Base-by-base conservation (phyloP, 2,797 vertebrate species). In the Poeciliopsis paucimaculata region DNA sequence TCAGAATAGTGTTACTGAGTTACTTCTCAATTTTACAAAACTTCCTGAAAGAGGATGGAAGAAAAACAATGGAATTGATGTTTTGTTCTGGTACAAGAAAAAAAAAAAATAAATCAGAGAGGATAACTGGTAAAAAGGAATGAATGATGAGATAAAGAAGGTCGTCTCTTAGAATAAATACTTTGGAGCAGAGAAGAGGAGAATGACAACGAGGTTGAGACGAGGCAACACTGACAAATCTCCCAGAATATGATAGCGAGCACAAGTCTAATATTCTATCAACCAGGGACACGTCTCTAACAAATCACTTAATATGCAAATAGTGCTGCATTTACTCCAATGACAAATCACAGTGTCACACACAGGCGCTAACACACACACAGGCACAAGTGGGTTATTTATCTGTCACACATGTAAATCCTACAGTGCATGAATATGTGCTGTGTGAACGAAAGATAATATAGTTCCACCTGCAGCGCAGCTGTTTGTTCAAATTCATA, bases 271-370 rank as follows among this genome's bases (percentile, higher is more conserved):
- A 87, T 85, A 81, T 73, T 92, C 79, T 83, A 85, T 92, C 91
- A 89, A 39, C 31, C 76, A 47, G 78, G 47, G 82, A 81, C 31
- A 86, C 64, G 39, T 74, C 80, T 77, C 77, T 82, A 86, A 89
- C 85, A 89, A 87, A 88, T 91, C 87, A 82, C 89, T 91, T 87
- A 84, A 89, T 89, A 89, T 92, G 90, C 88, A 90, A 90, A 93
- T 87, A 31, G 62, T 20, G 31, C 72, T 26, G 78, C 77, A 87
- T 89, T 90, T 89, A 91, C 88, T 88, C 78, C 66, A 86, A 73
- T 85, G 87, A 91, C 83, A 86, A 87, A 87, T 86, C 81, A 82
- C 72, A 13, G 60, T 36, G 60, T 64, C 60, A 36, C 60, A 64
- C 49, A 51, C 49, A 51, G 49, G 18, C 18, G 18, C 47, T 47